These are phyloP conservation scores for Chelonus formosanus DNA, from an alignment of 2,888 invertebrate species.

Conservation along the genomic window DNA sequence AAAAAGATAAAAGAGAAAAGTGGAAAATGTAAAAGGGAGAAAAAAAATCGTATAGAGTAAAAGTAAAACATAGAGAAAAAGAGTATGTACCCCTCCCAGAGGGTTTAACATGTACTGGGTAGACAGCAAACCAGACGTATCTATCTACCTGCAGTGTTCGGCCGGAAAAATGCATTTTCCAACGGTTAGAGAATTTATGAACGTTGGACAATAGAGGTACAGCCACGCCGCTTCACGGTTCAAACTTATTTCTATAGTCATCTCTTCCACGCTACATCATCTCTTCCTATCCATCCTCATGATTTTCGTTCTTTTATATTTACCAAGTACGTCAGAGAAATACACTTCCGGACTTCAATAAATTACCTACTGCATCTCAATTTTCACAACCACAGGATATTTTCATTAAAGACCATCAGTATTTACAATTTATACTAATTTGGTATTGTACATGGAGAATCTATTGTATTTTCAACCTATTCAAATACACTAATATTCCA, in stretches of 20 bases:
- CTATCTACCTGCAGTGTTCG: slow-evolving; percentile 43
- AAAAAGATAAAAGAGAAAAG: slow-evolving; percentile 19
- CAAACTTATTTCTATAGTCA: slow-evolving; percentile 29
- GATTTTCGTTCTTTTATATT: neutral
- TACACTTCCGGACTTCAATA: neutral
- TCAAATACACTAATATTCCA: too few species aligned
- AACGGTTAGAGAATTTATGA: slow-evolving; percentile 59
- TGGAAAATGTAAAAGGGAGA: slow-evolving; percentile 1
- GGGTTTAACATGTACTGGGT: slow-evolving; percentile 13
- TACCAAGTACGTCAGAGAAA: neutral
- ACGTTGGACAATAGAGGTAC: slow-evolving; percentile 52
- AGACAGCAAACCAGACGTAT: slow-evolving; percentile 13
- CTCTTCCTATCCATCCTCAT: slow-evolving; percentile 7
- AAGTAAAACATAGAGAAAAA: slow-evolving; percentile 14
- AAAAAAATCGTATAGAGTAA: slow-evolving; percentile 5
- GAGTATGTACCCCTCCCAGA: slow-evolving; percentile 4
- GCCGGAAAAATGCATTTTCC: slow-evolving; percentile 59
- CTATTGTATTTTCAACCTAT: too few species aligned
- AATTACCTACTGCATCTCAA: too few species aligned
- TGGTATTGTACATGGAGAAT: too few species aligned
- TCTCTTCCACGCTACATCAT: slow-evolving; percentile 21
- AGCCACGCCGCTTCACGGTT: slow-evolving; percentile 43
- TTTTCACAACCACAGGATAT: too few species aligned
- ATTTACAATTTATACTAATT: too few species aligned
- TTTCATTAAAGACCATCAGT: too few species aligned